phyloP scores from a whole-genome alignment of 2,797 vertebrate species.

The Micromesistius poutassou region DNA sequence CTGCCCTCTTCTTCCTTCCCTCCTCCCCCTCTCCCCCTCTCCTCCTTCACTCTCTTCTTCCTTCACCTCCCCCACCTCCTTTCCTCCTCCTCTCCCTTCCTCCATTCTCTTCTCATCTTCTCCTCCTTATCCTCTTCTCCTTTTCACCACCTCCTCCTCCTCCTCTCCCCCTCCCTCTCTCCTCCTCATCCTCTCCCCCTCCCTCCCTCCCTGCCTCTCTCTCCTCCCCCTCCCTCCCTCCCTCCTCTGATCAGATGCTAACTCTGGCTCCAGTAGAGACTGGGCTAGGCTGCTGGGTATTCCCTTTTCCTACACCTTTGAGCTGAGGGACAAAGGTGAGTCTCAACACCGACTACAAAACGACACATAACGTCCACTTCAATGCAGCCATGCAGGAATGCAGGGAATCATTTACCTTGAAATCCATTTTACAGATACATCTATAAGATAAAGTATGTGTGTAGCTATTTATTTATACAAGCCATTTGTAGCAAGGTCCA shows the following conservation, averaged over 20 bases:
- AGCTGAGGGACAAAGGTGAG: constrained; percentile 71
- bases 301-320: constrained; percentile 75
- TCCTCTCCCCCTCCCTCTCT: background rate
- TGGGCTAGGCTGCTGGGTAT: constrained; percentile 72
- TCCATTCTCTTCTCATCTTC: background rate
- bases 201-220: background rate
- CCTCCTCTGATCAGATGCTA: constrained; percentile 54
- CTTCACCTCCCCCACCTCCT: background rate
- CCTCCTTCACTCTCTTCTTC: background rate
- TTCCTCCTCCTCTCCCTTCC: background rate
- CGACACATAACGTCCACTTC: background rate
- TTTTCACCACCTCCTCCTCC: background rate
- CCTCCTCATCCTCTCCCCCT: background rate
- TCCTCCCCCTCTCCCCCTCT: background rate
- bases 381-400: too few relatives aligned
- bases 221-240: background rate
- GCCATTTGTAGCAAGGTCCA: background rate
- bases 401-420: background rate
- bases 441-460: background rate
- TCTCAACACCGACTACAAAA: too few relatives aligned
- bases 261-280: constrained; percentile 77
- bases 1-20: background rate
- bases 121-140: background rate
- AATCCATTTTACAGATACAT: background rate
- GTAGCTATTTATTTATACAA: background rate